Evolutionary conservation across 2,888 invertebrate genomes (phyloP), one percentile per base, ranked within the genome.

Genomic region (Chydorus sphaericus): DNA sequence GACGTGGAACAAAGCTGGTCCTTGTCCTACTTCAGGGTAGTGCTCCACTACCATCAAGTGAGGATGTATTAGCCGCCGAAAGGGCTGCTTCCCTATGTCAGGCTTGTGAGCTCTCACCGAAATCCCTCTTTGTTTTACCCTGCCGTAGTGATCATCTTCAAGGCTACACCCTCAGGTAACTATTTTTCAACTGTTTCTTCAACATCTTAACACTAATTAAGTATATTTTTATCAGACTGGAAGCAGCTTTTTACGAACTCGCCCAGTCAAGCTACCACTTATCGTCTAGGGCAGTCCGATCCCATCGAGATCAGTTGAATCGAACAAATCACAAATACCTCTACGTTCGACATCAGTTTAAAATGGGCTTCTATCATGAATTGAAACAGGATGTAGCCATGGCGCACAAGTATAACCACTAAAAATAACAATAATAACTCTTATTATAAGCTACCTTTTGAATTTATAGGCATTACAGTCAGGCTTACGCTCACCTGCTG

Each of bases 331-430:
- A 96, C 71, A 89, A 88, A 69, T 84, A 87, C 64, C 76, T 98
- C 54, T 88, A 87, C 74, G 91, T 97, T 28, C 75, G 98, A 31
- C 96, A 97, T 73, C 90, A 94, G 67, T 96, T 94, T 68, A 99
- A 98, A 73, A 81, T 96, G 69, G 98, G 87, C 1, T 96, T 93
- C 72, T 80, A 93, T 54, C 87, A 88, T 66, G 98, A 98, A 72
- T 71, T 98, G 60, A 85, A 87, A 64, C 91, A 93, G 68, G 97
- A 96, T 67, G 76, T 81, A 62, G 82, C 80, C 66, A 82, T 84
- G 1, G 90, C 93, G 14, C 80, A 88, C 63, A 88, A 71, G 72
- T 71, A 60, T 53, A 62, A 59, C 48, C 63, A 53, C 48, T 48
- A 48, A 20, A 8, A 6, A 33, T 36, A 36, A 36, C 16, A 11